These are phyloP conservation scores for Premnoplex brunnescens DNA, from an alignment of 2,797 vertebrate species.

Conservation along the genomic window DNA sequence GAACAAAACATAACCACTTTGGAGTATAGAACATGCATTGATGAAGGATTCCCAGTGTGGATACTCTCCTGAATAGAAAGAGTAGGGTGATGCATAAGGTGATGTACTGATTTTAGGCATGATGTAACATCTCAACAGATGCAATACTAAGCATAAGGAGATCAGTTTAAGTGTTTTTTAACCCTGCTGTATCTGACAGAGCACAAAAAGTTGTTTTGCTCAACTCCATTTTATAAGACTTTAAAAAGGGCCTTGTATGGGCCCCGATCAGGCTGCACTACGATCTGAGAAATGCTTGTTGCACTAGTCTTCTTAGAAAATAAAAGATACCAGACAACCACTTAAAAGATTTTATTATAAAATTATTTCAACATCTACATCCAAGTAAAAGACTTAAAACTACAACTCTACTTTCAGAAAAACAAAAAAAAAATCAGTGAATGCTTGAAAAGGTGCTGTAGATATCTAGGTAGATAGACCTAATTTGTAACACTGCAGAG, in stretches of 20 bases:
- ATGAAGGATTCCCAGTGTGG: neutral
- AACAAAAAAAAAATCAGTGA: constrained; percentile 9
- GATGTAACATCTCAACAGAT: neutral
- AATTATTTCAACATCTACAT: constrained; percentile 17
- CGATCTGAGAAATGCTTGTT: neutral
- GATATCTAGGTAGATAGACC: neutral
- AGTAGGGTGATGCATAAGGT: neutral
- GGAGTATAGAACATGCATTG: accelerated
- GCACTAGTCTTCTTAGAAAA: neutral
- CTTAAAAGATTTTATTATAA: constrained; percentile 55
- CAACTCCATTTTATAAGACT: neutral
- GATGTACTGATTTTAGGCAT: neutral
- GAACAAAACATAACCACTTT: neutral
- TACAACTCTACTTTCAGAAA: neutral
- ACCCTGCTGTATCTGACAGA: neutral
- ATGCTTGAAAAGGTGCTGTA: neutral
- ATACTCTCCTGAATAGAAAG: neutral
- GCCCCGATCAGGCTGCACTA: neutral
- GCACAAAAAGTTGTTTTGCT: neutral
- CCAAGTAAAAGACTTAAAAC: constrained; percentile 5
- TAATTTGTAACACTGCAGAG: neutral
- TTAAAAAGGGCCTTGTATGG: neutral
- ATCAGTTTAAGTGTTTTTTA: neutral
- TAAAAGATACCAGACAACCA: neutral
- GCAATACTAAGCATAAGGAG: neutral